Percentiles rank a stretch among this genome's conserved stretches.
Evolutionary conservation across 2,797 vertebrate genomes (phyloP).

Genomic region (Cirrhinus mrigala): DNA sequence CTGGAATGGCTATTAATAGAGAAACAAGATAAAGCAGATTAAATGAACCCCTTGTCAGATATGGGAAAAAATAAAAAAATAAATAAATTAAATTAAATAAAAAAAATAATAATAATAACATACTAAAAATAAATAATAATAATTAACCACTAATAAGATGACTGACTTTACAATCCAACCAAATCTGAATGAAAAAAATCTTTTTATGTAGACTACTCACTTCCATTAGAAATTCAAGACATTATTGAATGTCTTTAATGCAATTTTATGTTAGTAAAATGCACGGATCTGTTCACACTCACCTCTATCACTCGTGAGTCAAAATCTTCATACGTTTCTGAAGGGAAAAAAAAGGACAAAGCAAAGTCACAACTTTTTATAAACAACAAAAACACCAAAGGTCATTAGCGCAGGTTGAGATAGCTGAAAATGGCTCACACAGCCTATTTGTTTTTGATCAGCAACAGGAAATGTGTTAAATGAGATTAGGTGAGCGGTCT

Average conservation of each 20-base stretch:
- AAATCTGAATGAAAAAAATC: not conserved
- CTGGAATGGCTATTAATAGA: not conserved
- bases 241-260: not conserved
- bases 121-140: no score
- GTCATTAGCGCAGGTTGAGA: not conserved
- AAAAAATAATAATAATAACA: no score
- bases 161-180: not conserved
- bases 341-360: slow-evolving; percentile 52
- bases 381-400: not conserved
- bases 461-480: not conserved
- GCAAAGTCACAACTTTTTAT: not conserved
- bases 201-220: not conserved
- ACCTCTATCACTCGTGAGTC: slow-evolving; percentile 93
- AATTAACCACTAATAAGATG: not conserved
- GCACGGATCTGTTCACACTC: slow-evolving; percentile 62
- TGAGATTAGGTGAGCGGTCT: not conserved
- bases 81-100: no score
- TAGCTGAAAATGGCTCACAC: not conserved
- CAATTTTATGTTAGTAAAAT: not conserved
- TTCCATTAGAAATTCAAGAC: not conserved
- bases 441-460: slow-evolving; percentile 1
- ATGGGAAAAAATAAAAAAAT: not conserved
- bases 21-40: not conserved
- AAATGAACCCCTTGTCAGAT: not conserved
- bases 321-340: slow-evolving; percentile 92